A percentile compares a stretch with the other conserved stretches of the same genome.
Evolutionary conservation across 2,113 vertebrate genomes (phyloP).

Genomic region (Leptocoma aspasia): DNA sequence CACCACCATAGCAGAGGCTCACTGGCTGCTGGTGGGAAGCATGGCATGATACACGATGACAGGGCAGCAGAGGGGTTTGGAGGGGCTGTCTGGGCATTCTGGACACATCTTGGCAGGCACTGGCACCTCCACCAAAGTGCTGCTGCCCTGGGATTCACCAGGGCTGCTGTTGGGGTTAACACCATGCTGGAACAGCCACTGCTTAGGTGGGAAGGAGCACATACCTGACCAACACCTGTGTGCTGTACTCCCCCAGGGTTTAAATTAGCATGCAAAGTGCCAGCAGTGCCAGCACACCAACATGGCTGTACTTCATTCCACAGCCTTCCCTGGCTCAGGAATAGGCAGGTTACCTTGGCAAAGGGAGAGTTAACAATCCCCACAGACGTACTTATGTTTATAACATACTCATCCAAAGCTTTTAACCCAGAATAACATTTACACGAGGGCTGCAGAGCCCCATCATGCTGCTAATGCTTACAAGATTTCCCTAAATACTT

Average conservation of each 20-base stretch:
- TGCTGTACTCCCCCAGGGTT: background rate
- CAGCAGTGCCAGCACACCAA: background rate
- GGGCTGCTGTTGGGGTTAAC: background rate
- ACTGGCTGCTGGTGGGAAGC: background rate
- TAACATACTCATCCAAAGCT: constrained; percentile 38
- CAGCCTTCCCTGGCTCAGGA: background rate
- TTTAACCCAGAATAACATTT: constrained; percentile 56
- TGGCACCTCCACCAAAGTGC: background rate
- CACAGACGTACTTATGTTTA: background rate
- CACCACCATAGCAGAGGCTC: background rate
- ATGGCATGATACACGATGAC: fast-evolving
- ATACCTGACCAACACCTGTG: background rate
- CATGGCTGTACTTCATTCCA: fast-evolving
- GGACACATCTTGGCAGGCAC: background rate
- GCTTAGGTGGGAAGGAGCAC: background rate
- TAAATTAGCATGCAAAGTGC: background rate
- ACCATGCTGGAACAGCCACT: background rate
- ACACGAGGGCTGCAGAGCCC: constrained; percentile 6
- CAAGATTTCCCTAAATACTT: constrained; percentile 40
- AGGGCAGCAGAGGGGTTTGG: background rate
- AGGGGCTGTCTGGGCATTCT: background rate
- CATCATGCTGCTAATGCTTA: constrained; percentile 32
- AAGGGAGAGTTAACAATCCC: constrained; percentile 21
- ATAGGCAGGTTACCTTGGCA: background rate
- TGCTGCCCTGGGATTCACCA: background rate